A percentile compares a stretch with the other conserved stretches of the same genome.
Conservation (phyloP, 2,113 vertebrate genomes). For the Trematomus loennbergii region DNA sequence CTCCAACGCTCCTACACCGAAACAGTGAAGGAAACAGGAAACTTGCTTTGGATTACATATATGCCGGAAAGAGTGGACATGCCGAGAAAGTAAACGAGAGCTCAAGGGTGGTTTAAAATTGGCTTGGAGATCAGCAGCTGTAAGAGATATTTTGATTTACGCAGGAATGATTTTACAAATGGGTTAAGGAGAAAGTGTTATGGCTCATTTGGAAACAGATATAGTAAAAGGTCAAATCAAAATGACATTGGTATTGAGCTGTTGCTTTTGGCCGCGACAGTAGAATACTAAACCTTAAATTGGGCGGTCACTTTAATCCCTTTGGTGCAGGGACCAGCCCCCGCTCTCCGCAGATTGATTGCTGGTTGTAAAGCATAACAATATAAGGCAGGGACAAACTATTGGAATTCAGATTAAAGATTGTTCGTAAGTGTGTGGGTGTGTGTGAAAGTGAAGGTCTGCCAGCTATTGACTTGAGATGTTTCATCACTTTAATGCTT, state of each 20-base stretch:
- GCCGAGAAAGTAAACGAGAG: not conserved
- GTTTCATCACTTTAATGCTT: slow-evolving; percentile 34
- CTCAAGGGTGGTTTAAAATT: not conserved
- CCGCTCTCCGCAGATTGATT: slow-evolving; percentile 42
- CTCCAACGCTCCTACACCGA: slow-evolving; percentile 10
- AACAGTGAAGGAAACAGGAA: not conserved
- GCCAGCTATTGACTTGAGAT: slow-evolving; percentile 24
- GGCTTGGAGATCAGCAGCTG: not conserved
- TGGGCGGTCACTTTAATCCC: slow-evolving; percentile 55
- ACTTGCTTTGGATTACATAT: not conserved
- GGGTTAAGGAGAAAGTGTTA: slow-evolving; percentile 18
- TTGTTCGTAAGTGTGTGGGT: slow-evolving; percentile 17
- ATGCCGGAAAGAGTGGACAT: not conserved
- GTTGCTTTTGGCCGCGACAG: slow-evolving; percentile 27
- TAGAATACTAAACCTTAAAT: slow-evolving; percentile 57
- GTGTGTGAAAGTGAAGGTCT: slow-evolving; percentile 26
- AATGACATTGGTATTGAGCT: slow-evolving; percentile 42
- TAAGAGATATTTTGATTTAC: slow-evolving; percentile 22
- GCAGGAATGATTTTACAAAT: slow-evolving; percentile 18
- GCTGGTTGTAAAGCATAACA: slow-evolving; percentile 52
- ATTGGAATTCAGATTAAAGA: slow-evolving; percentile 46
- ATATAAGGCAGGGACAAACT: slow-evolving; percentile 42
- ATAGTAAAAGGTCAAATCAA: slow-evolving; percentile 32
- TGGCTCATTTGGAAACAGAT: slow-evolving; percentile 48
- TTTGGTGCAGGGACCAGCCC: slow-evolving; percentile 40